phyloP scores from a whole-genome alignment of 2,888 invertebrate species.

The Polymixis lichenea region DNA sequence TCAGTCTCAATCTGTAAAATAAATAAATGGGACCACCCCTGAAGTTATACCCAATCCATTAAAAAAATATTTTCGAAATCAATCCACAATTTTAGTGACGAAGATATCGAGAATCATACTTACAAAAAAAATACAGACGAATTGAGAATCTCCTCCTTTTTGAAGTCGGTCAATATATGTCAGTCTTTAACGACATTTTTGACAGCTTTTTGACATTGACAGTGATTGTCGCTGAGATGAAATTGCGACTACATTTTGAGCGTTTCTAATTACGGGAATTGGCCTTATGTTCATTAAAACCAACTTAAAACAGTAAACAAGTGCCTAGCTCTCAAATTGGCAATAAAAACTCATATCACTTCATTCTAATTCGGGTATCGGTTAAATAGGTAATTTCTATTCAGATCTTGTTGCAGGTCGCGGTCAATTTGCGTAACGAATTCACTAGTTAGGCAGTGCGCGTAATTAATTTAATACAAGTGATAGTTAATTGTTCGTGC shows the following conservation, averaged over 20 bases:
- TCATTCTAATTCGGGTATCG: conserved; percentile 52
- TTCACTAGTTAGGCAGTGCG: conserved; percentile 74
- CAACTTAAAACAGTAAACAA: conserved; percentile 23
- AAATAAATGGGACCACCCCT: too few relatives aligned
- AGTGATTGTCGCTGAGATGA: background rate
- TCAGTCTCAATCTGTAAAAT: too few relatives aligned
- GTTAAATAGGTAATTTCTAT: conserved; percentile 76
- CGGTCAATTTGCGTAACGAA: conserved; percentile 79
- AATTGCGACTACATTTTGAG: background rate
- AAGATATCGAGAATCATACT: too few relatives aligned
- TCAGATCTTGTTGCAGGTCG: conserved; percentile 77
- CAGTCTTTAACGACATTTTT: background rate
- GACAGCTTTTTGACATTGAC: background rate
- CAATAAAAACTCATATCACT: conserved; percentile 58
- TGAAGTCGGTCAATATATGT: too few relatives aligned
- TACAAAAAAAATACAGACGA: too few relatives aligned
- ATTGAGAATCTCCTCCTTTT: too few relatives aligned
- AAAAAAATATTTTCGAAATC: too few relatives aligned
- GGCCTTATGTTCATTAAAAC: background rate
- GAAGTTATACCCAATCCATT: too few relatives aligned
- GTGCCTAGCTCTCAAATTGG: conserved; percentile 11
- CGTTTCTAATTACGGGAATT: background rate
- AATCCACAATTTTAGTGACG: too few relatives aligned
- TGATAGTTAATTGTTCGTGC: conserved; percentile 67
- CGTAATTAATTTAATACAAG: conserved; percentile 78